Evolutionary conservation across 2,113 vertebrate genomes (phyloP), one percentile per base, ranked within the genome.

Genomic region (Beaufortia kweichowensis): DNA sequence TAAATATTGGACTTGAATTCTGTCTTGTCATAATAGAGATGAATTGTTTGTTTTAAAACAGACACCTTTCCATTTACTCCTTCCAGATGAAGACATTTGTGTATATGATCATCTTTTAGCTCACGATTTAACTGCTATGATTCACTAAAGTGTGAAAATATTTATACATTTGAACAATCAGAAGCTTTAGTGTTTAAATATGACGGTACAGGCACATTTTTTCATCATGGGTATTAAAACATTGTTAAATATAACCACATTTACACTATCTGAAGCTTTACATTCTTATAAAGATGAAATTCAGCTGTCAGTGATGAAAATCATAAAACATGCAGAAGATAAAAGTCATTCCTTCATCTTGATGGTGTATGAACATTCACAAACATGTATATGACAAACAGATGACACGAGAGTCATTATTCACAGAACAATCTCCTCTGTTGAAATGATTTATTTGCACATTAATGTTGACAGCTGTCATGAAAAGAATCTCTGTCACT

Each of bases 11-110:
- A 50, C 24, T 69, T 35, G 6, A 9, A 35, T 35, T 55, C 66
- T 33, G 66, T 69, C 66, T 69, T 31, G 65, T 14, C 26, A 28
- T 48, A 19, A 68, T 69, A 48, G 29, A 55, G 48, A 69, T 69
- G 0, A 55, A 69, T 55, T 33, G 46, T 50, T 31, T 53, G 48
- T 55, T 17, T 11, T 55, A 31, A 0, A 33, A 33, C 28, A 35
- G 46, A 69, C 66, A 35, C 1, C 43, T 69, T 69, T 69, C 48
- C 66, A 69, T 69, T 69, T 9, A n/a, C n/a, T 69, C 66, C 31
- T 31, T 55, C 66, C 66, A 69, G 48, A 33, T 55, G 28, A 68
- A 21, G 28, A n/a, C n/a, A n/a, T n/a, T n/a, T n/a, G n/a, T n/a
- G n/a, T n/a, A n/a, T n/a, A n/a, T n/a, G n/a, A n/a, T n/a, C n/a